Base-by-base conservation (phyloP, 1,140 invertebrate genomes). In the Drosophila nannoptera region DNA sequence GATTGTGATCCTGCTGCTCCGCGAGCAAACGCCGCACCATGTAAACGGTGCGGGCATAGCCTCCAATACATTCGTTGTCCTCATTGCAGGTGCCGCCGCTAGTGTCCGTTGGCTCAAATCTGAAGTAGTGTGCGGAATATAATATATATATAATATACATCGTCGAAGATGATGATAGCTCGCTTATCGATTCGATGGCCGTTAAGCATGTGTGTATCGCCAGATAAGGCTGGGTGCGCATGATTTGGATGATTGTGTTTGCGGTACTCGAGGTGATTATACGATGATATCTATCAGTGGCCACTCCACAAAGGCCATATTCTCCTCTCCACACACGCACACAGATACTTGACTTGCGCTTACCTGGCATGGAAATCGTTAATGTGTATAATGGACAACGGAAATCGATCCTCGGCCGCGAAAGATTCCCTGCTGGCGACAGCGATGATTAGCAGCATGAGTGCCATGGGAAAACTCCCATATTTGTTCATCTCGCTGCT, bases 331-430 rank as follows among this genome's bases (percentile, higher is more conserved):
- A 22, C 22, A 22, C 22, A 22, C 22, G 3, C 22, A 22, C 22
- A 42, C n/a, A 42, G 2, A 12, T 5, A 42, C n/a, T 38, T 38
- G 36, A 36, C 29, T 43, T 4, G 35, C 8, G 54, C 66, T 50
- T 89, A 93, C 91, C 94, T 93, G 4, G 94, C 94, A 86, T 96
- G 95, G 72, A 96, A 94, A 89, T 96, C 95, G 88, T 96, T 96
- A 36, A 94, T 92, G 82, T 96, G 95, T 56, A 96, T 90, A 8
- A 96, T 92, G 22, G 94, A 93, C n/a, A 96, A 77, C 40, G 94
- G 91, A 76, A 92, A 93, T 4, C 91, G 77, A 31, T 90, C 88
- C 7, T 90, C 72, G 3, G 52, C 73, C 11, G 63, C 73, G 14
- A 12, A 43, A 40, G 45, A 14, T 8, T 22, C 11, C 7, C 12